Evolutionary conservation across 2,113 vertebrate genomes (phyloP).

Genomic region (Bubo scandiacus): DNA sequence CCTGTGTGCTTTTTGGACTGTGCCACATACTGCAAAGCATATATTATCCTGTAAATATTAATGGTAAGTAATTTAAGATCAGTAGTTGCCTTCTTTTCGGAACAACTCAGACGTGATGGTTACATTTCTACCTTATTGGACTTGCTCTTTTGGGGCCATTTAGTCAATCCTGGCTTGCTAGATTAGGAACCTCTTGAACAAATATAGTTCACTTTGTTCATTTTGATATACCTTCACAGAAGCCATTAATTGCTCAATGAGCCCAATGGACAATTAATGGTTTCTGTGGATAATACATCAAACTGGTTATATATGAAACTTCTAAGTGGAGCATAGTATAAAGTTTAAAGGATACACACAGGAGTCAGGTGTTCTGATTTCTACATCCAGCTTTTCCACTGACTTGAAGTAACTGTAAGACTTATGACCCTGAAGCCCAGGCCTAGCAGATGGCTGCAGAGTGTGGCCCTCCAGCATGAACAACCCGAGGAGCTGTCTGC

Average conservation of each 20-base stretch:
- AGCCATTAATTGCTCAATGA: constrained; percentile 15
- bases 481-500: not conserved
- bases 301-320: not conserved
- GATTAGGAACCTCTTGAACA: not conserved
- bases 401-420: not conserved
- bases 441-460: not conserved
- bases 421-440: not conserved
- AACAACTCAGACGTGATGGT: not conserved
- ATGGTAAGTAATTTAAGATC: not conserved
- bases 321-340: not conserved
- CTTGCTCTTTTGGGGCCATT: not conserved
- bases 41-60: constrained; percentile 11
- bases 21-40: not conserved
- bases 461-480: accelerated
- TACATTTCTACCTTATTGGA: not conserved
- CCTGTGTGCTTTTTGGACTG: not conserved
- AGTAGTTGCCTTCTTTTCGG: not conserved
- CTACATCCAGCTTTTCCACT: not conserved
- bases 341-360: not conserved
- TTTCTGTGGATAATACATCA: constrained; percentile 6
- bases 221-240: not conserved
- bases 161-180: not conserved
- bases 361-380: not conserved
- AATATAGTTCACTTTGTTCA: not conserved
- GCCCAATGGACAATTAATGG: not conserved